Evolutionary conservation across 2,113 vertebrate species (phyloP).

Genomic region (Pollimyrus isidori): DNA sequence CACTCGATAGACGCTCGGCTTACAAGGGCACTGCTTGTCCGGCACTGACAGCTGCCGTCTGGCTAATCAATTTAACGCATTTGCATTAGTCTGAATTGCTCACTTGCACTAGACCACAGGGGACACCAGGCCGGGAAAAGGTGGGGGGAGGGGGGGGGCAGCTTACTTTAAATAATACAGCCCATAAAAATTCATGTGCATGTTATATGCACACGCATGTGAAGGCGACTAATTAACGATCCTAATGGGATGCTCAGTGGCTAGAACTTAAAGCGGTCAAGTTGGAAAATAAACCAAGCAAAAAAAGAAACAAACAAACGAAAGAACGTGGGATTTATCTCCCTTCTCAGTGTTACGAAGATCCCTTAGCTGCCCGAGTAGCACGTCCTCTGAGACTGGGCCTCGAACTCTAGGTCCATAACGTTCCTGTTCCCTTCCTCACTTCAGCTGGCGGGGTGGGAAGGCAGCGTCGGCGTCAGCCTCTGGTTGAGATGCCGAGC

Average conservation of each 20-base stretch:
- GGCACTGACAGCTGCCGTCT: background rate
- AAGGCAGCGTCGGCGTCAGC: background rate
- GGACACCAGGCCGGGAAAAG: background rate
- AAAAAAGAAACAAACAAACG: background rate
- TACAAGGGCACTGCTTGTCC: background rate
- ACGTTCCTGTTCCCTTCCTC: background rate
- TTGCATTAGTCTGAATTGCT: background rate
- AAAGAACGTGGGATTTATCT: background rate
- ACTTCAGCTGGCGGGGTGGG: background rate
- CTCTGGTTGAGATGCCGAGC: background rate
- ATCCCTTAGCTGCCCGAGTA: background rate
- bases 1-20: background rate
- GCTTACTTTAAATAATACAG: background rate
- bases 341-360: background rate
- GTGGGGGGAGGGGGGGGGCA: background rate
- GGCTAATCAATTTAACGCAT: background rate
- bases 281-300: background rate
- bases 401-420: background rate
- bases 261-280: background rate
- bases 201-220: background rate
- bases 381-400: background rate
- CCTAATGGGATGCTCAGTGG: background rate
- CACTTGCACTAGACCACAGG: background rate
- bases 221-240: background rate
- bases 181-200: background rate